A percentile compares a stretch with the other conserved stretches of the same genome.
Conservation (phyloP, 1,140 invertebrate species). For the Atopsyche davidsoni region DNA sequence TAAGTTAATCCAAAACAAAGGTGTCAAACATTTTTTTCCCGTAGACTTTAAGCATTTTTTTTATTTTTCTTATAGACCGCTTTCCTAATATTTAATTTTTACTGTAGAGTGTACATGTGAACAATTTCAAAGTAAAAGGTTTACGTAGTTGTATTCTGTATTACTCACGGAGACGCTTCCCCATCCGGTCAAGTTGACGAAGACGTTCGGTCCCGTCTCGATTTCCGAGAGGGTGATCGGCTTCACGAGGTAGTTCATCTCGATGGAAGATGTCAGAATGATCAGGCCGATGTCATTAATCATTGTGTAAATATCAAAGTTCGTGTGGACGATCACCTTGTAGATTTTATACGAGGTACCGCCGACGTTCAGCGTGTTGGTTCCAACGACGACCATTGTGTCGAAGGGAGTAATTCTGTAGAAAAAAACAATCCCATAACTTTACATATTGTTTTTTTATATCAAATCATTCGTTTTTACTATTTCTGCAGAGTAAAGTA, state of each 20-base stretch:
- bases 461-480: neutral
- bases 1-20: neutral
- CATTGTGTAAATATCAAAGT: slow-evolving; percentile 42
- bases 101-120: neutral
- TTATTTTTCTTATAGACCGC: neutral
- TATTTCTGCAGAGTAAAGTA: too few relatives aligned
- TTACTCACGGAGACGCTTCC: slow-evolving; percentile 40
- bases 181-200: slow-evolving; percentile 46
- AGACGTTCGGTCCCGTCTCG: slow-evolving; percentile 35
- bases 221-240: slow-evolving; percentile 37
- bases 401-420: slow-evolving; percentile 31
- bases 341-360: slow-evolving; percentile 43
- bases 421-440: slow-evolving; percentile 1
- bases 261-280: slow-evolving; percentile 40
- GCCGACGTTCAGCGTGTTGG: slow-evolving; percentile 43
- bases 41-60: neutral
- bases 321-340: slow-evolving; percentile 42
- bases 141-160: neutral
- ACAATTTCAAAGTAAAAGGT: neutral
- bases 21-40: neutral
- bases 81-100: neutral
- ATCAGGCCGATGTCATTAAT: slow-evolving; percentile 52
- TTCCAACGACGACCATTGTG: slow-evolving; percentile 45
- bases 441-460: too few relatives aligned
- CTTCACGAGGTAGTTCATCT: slow-evolving; percentile 37